Percentiles rank a stretch among this genome's conserved stretches.
These are phyloP conservation scores for Rugalucina vietnamica DNA, from an alignment of 2,888 invertebrate species.

Conservation along the genomic window DNA sequence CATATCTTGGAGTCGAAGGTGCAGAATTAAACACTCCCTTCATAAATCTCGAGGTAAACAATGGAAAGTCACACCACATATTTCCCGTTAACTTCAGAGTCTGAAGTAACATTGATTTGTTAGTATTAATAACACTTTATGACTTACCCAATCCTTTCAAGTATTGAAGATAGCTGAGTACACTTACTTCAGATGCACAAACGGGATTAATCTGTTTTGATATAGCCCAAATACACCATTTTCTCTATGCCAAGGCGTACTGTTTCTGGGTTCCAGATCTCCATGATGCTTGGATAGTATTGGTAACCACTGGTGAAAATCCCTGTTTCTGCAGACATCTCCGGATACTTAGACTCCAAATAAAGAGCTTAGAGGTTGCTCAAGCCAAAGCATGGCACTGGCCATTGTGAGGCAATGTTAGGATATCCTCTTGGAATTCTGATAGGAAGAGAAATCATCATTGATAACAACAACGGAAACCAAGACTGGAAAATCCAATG, in stretches of 20 bases:
- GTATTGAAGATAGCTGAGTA: neutral
- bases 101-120: neutral
- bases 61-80: too few species aligned
- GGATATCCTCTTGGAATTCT: conserved; percentile 27
- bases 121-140: neutral
- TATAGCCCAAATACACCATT: neutral
- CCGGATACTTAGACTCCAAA: neutral
- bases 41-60: neutral
- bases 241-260: neutral
- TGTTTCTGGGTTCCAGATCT: neutral
- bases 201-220: neutral
- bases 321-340: neutral
- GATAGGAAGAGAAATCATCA: conserved; percentile 29
- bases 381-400: neutral
- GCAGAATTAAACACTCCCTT: neutral
- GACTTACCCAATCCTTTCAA: neutral
- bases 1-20: neutral
- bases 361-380: neutral
- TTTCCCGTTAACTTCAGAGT: neutral
- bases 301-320: neutral
- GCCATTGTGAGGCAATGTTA: neutral
- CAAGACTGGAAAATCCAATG: conserved; percentile 39
- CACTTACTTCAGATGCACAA: neutral
- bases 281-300: neutral
- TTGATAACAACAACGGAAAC: conserved; percentile 38